These are phyloP conservation scores for Habropoda laboriosa DNA, from an alignment of 1,140 invertebrate genomes.

Conservation along the genomic window DNA sequence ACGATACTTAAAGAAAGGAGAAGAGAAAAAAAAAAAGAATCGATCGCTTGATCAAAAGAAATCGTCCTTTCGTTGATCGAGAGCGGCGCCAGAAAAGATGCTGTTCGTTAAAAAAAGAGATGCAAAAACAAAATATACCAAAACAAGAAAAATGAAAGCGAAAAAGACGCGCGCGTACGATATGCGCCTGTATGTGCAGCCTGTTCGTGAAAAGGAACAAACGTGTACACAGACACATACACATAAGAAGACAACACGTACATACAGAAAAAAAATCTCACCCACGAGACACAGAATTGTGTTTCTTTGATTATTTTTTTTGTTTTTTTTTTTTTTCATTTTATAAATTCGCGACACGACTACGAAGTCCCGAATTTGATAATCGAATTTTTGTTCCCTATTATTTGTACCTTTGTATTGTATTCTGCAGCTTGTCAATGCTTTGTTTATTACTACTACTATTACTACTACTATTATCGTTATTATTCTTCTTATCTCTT, in stretches of 20 bases:
- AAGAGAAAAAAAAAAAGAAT: no score
- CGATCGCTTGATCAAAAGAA: constrained; percentile 33
- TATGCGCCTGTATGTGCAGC: constrained; percentile 33
- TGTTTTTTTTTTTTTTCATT: no score
- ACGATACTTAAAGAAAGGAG: constrained; percentile 63
- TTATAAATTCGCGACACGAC: constrained; percentile 40
- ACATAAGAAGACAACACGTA: no score
- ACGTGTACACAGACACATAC: constrained; percentile 17
- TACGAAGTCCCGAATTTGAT: constrained; percentile 32
- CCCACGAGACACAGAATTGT: no score
- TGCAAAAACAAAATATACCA: not conserved
- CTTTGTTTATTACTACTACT: constrained; percentile 59
- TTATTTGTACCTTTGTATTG: constrained; percentile 68
- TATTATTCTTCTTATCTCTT: constrained; percentile 39
- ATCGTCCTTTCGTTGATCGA: constrained; percentile 67
- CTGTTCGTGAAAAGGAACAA: constrained; percentile 43
- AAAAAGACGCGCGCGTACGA: constrained; percentile 44
- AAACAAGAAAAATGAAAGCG: not conserved
- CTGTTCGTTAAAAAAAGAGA: constrained; percentile 24
- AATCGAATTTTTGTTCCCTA: constrained; percentile 58
- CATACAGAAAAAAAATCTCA: constrained; percentile 12
- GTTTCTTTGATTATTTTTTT: no score
- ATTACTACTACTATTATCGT: constrained; percentile 45
- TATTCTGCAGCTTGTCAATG: constrained; percentile 68
- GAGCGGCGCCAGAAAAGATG: constrained; percentile 54